A percentile compares a stretch with the other conserved stretches of the same genome.
phyloP scores from a whole-genome alignment of 2,797 vertebrate genomes.

The Aldrovandia affinis region DNA sequence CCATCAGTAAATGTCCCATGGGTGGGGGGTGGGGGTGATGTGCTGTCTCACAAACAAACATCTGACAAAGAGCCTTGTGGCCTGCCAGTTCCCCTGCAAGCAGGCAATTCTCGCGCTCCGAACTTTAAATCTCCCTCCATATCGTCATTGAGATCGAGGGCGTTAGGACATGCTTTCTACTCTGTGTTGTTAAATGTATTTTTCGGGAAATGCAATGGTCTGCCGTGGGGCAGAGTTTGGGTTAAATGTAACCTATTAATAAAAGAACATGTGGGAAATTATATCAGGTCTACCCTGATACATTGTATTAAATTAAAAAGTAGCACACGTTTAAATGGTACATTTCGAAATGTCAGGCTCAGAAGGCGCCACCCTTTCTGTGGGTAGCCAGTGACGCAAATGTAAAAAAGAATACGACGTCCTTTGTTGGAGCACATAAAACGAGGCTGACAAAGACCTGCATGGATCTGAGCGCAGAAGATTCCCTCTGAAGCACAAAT shows the following conservation, averaged over 20 bases:
- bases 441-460: not conserved
- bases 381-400: not conserved
- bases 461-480: not conserved
- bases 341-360: constrained; percentile 1
- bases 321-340: not conserved
- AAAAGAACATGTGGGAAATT: not conserved
- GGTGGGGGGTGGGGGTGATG: not conserved
- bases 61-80: constrained; percentile 6
- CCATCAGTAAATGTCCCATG: constrained; percentile 15
- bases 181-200: not conserved
- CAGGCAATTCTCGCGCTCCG: not conserved
- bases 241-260: not conserved
- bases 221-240: not conserved
- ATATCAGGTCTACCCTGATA: not conserved
- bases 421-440: not conserved
- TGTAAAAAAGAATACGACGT: constrained; percentile 4
- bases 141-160: too few relatives aligned
- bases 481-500: constrained; percentile 10
- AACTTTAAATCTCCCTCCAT: not conserved
- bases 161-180: too few relatives aligned
- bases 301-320: not conserved
- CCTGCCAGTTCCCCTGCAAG: not conserved
- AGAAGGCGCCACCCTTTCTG: not conserved
- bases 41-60: constrained; percentile 11
- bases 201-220: not conserved